Evolutionary conservation across 2,113 vertebrate genomes (phyloP), one percentile per base, ranked within the genome.

Genomic region (Forbesichthys agassizii): DNA sequence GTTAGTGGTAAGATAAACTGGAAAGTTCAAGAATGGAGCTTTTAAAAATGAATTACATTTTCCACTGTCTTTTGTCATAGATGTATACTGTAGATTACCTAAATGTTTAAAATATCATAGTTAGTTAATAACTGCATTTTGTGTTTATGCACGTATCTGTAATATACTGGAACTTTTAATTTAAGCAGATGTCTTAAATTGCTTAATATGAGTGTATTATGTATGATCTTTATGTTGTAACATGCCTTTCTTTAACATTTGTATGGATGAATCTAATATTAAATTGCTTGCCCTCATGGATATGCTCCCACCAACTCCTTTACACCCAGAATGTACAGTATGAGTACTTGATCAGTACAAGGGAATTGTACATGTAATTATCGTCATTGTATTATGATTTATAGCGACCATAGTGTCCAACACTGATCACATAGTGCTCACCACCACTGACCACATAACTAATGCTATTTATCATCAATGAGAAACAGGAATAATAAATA

Each of bases 81-180:
- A 55, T 27, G 10, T 33, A 27, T 33, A 16, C 16, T 16, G 16
- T 16, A 58, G 55, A 20, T 57, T 20, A 9, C 3, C 18, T 33
- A 9, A 27, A 57, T 1, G 27, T 57, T 57, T 18, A 33, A 54
- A 2, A 3, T n/a, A 9, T 58, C 11, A 58, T 58, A 42, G 58
- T 61, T 36, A 61, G 13, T 16, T 64, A 82, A 47, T 68, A 52
- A 54, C 9, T 11, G 56, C 56, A 57, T 57, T 57, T 9, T 33
- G 55, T 57, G 20, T 11, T 18, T 56, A 4, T 64, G 48, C 11
- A 64, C 33, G 55, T 4, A 54, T 57, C 12, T 55, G 53, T 16
- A 18, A 55, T 14, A 42, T 6, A 64, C 71, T 77, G 72, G 71
- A 69, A 82, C 57, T 20, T 51, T 68, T 46, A 12, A 18, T 56